These are phyloP conservation scores for Octomys mimax DNA, from an alignment of 2,797 vertebrate species.

Conservation along the genomic window DNA sequence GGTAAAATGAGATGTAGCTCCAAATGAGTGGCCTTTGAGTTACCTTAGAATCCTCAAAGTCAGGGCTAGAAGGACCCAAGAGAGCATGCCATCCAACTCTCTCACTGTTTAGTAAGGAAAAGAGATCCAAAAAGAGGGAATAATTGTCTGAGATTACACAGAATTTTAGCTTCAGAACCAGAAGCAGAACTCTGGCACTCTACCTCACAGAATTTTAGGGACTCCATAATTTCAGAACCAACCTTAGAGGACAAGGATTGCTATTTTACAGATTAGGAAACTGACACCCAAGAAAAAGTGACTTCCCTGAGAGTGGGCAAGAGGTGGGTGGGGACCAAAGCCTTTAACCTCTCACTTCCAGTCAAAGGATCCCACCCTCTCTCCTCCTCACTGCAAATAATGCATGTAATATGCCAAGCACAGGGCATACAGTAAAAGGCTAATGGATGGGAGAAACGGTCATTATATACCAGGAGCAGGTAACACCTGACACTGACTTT, in stretches of 20 bases:
- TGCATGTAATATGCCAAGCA: not conserved
- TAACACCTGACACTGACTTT: slow-evolving; percentile 6
- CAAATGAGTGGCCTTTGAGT: slow-evolving; percentile 8
- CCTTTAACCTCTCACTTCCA: slow-evolving; percentile 10
- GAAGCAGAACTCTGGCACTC: slow-evolving; percentile 39
- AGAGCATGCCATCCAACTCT: not conserved
- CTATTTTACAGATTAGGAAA: slow-evolving; percentile 57
- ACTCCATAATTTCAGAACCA: slow-evolving; percentile 40
- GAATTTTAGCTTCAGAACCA: slow-evolving; percentile 6
- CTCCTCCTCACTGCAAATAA: not conserved
- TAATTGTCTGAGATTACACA: slow-evolving; percentile 31
- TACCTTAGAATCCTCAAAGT: slow-evolving; percentile 50
- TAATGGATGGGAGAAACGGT: not conserved
- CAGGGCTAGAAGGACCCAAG: slow-evolving; percentile 40
- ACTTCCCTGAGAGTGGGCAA: not conserved
- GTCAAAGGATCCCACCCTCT: not conserved
- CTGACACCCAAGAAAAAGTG: slow-evolving; percentile 10
- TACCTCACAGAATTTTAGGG: slow-evolving; percentile 40
- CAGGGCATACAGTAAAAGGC: not conserved
- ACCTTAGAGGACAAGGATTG: slow-evolving; percentile 18
- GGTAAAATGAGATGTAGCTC: slow-evolving; percentile 5
- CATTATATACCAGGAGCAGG: not conserved
- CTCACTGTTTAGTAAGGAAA: slow-evolving; percentile 63
- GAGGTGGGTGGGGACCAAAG: not conserved
- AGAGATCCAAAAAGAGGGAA: not conserved